Conservation (phyloP, 1,140 invertebrate species). For the Thaumetopoea pityocampa region DNA sequence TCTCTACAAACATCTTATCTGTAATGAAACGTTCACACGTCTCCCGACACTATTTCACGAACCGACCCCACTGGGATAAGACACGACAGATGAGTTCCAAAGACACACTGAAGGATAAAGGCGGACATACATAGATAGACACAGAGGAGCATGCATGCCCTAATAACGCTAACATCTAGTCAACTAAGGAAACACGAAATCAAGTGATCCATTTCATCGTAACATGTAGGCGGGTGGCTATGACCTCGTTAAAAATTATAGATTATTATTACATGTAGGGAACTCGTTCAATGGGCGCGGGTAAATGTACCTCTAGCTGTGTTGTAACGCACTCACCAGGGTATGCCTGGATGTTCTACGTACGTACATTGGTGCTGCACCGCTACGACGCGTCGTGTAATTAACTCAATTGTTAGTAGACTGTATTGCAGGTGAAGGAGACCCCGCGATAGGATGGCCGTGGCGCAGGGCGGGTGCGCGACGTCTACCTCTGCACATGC, state of each 20-base stretch:
- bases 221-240: conserved; percentile 57
- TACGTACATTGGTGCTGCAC: conserved; percentile 20
- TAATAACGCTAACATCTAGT: conserved; percentile 65
- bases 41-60: conserved; percentile 34
- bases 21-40: conserved; percentile 56
- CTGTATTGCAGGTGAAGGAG: conserved; percentile 21
- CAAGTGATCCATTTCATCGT: conserved; percentile 39
- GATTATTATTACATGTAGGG: conserved; percentile 12
- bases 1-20: conserved; percentile 61
- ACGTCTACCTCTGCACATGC: conserved; percentile 10
- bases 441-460: conserved; percentile 17
- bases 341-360: conserved; percentile 29
- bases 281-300: conserved; percentile 24
- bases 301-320: conserved; percentile 6
- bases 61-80: conserved; percentile 38
- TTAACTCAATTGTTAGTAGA: conserved; percentile 26
- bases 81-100: conserved; percentile 41
- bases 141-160: conserved; percentile 68
- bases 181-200: conserved; percentile 39
- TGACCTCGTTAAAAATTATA: conserved; percentile 26
- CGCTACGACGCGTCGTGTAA: conserved; percentile 12
- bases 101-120: conserved; percentile 54
- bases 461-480: conserved; percentile 11
- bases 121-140: too few species aligned
- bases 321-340: conserved; percentile 46